Percentiles rank a stretch among this genome's conserved stretches.
phyloP scores from a whole-genome alignment of 2,113 vertebrate species.

The Cyanoramphus novaezelandiae region DNA sequence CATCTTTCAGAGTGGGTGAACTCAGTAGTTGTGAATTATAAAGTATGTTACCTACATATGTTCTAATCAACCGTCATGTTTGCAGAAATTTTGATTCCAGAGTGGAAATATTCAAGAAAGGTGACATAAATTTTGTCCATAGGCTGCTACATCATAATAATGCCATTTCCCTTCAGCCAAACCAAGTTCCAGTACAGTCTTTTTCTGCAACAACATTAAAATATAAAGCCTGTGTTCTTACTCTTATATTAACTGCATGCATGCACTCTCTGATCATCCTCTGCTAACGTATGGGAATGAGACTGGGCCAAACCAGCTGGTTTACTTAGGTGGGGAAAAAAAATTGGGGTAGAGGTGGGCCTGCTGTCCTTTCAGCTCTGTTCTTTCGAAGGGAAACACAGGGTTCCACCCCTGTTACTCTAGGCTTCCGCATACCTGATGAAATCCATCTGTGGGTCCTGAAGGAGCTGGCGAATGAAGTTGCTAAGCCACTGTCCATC shows the following conservation, averaged over 20 bases:
- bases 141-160: not conserved
- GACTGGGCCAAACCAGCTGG: not conserved
- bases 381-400: not conserved
- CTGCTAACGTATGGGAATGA: rapidly evolving
- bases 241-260: not conserved
- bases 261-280: not conserved
- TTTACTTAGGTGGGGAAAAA: not conserved
- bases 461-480: no score
- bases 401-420: not conserved
- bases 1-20: not conserved
- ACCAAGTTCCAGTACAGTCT: not conserved
- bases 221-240: not conserved
- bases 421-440: not conserved
- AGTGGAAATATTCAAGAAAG: not conserved
- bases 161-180: not conserved
- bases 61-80: not conserved
- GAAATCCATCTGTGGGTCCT: no score
- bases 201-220: not conserved
- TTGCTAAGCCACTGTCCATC: no score
- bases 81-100: not conserved
- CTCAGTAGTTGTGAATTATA: not conserved
- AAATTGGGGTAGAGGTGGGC: not conserved
- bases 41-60: not conserved
- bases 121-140: not conserved
- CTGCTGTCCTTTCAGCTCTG: not conserved